Base-by-base conservation (phyloP, 2,797 vertebrate genomes). In the Melopsittacus undulatus region DNA sequence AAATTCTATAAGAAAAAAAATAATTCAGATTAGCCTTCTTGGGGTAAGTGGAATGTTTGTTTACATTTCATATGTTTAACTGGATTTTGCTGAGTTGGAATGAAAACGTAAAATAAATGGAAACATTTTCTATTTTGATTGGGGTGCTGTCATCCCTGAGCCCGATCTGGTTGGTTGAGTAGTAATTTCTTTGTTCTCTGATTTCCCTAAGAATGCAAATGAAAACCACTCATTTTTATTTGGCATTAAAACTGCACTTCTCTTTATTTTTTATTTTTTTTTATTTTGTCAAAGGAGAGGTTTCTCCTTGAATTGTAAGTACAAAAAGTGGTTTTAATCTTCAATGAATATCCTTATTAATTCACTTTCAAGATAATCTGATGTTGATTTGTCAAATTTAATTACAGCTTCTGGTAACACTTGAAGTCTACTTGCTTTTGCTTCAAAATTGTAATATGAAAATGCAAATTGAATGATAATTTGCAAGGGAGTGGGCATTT, bases 311-410 rank as follows among this genome's bases (percentile, higher is more conserved):
- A 98, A 98, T 98, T 98, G 96, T 97, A 98, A 98, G 98, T 98
- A 98, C 96, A 97, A 97, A 98, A 98, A 98, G 94, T 97, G 96
- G 95, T 98, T 98, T 98, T 97, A 98, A 98, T 98, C 98, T 98
- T 98, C 98, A 98, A 74, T 98, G 97, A 98, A 98, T 99, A 99
- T 98, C 98, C 98, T 98, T 97, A 98, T 99, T 99, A 99, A 99
- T 99, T 99, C 98, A 98, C 98, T 99, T 98, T 98, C 98, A 99
- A 99, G 98, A 98, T 99, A 99, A 99, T 99, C 98, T 99, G 98
- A 98, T 99, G 99, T 99, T 99, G 99, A 99, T 99, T 99, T 99
- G 98, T 99, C 98, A 99, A 99, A 99, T 99, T 99, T 99, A 99
- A 99, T 99, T 99, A 99, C 99, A 99, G 98, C 98, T 99, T 99